Percentiles rank a stretch among this genome's conserved stretches.
Evolutionary conservation across 2,113 vertebrate genomes (phyloP).

Genomic region (Phoxinus phoxinus): DNA sequence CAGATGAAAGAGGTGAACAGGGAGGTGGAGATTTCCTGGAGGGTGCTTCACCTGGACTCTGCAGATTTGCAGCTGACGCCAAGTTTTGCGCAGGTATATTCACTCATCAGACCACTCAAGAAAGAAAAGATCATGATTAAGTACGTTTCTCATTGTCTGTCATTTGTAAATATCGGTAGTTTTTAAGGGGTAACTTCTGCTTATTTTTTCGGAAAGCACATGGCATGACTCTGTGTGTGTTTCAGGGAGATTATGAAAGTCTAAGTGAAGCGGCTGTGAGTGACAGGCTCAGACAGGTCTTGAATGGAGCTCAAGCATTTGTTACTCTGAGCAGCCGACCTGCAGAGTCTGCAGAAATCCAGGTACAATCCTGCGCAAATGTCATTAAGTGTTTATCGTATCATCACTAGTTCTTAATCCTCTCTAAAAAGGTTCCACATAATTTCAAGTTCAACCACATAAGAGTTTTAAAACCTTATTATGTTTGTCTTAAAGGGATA

Average conservation of each 20-base stretch:
- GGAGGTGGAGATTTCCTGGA: constrained; percentile 84
- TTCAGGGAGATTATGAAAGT: constrained; percentile 59
- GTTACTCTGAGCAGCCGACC: constrained; percentile 83
- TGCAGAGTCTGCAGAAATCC: constrained; percentile 73
- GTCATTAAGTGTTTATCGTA: background rate
- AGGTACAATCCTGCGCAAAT: constrained; percentile 71
- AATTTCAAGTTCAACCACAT: background rate
- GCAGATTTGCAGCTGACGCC: constrained; percentile 69
- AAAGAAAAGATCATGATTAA: background rate
- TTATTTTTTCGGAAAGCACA: background rate
- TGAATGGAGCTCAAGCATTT: constrained; percentile 79
- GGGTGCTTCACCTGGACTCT: constrained; percentile 64
- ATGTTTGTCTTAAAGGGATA: background rate
- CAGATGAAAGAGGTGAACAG: constrained; percentile 81
- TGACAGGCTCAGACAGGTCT: constrained; percentile 78
- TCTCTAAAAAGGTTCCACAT: background rate
- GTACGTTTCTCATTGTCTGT: background rate
- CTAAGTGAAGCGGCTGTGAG: constrained; percentile 68
- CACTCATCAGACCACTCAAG: background rate
- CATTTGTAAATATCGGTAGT: background rate
- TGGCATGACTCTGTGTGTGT: constrained; percentile 35
- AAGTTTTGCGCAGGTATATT: constrained; percentile 67
- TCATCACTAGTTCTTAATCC: background rate
- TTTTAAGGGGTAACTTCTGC: background rate
- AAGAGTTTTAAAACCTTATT: background rate